Percentiles rank a stretch among this genome's conserved stretches.
Evolutionary conservation across 2,888 invertebrate species (phyloP).

Genomic region (Cephus pygmeus): DNA sequence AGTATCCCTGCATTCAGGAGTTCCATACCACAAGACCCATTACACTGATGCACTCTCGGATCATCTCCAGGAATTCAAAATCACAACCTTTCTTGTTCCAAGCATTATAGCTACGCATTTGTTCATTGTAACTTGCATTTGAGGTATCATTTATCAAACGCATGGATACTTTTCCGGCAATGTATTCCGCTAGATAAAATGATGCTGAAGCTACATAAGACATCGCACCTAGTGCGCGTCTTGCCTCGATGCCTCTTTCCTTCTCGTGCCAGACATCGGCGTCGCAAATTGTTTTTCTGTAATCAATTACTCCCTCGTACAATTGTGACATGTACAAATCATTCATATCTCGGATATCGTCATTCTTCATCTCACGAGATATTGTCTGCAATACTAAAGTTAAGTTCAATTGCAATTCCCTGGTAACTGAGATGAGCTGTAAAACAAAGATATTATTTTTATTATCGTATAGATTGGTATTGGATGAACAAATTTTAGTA

Average conservation of each 20-base stretch:
- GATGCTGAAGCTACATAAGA: conserved; percentile 51
- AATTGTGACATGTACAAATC: conserved; percentile 58
- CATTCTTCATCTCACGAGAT: conserved; percentile 55
- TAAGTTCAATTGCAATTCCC: conserved; percentile 56
- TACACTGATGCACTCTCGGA: conserved; percentile 52
- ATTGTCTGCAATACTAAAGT: conserved; percentile 54
- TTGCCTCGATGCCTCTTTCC: conserved; percentile 59
- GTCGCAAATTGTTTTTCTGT: conserved; percentile 50
- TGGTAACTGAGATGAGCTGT: conserved; percentile 53
- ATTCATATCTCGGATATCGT: conserved; percentile 63
- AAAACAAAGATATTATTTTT: conserved; percentile 13
- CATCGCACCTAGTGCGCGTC: conserved; percentile 53
- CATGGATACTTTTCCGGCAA: conserved; percentile 50
- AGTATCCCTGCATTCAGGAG: neutral
- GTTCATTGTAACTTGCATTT: conserved; percentile 44
- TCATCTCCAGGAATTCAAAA: conserved; percentile 56
- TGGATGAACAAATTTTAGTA: neutral
- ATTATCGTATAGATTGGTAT: neutral
- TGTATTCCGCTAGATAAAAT: conserved; percentile 53
- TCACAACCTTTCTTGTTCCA: conserved; percentile 48
- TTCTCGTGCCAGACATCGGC: conserved; percentile 54
- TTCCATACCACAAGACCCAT: conserved; percentile 52
- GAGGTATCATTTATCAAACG: conserved; percentile 37
- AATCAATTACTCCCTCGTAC: conserved; percentile 46
- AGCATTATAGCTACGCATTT: conserved; percentile 52